Percentiles rank a stretch among this genome's conserved stretches.
Evolutionary conservation across 2,888 invertebrate species (phyloP).

Genomic region (Mythimna impura): DNA sequence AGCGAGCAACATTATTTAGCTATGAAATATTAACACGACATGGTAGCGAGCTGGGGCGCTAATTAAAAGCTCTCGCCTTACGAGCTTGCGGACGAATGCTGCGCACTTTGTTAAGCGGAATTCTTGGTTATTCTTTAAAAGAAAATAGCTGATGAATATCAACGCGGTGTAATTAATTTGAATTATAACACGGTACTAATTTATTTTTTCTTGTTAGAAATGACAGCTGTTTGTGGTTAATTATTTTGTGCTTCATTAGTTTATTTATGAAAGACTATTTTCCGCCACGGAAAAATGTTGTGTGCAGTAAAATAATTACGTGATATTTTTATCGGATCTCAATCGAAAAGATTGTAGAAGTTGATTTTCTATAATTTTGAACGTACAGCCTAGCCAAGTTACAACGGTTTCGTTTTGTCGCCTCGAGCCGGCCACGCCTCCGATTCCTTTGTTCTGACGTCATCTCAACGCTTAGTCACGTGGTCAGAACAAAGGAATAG

Average conservation of each 20-base stretch:
- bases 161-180: constrained; percentile 25
- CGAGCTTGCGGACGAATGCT: constrained; percentile 34
- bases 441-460: too few species aligned
- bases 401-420: too few species aligned
- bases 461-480: too few species aligned
- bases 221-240: not conserved
- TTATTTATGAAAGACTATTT: not conserved
- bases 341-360: too few species aligned
- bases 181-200: constrained; percentile 14
- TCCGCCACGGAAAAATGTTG: not conserved
- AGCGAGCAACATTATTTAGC: constrained; percentile 36
- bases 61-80: constrained; percentile 64
- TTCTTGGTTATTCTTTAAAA: constrained; percentile 16
- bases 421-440: too few species aligned
- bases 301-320: not conserved
- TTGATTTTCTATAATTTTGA: too few species aligned
- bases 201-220: constrained; percentile 6
- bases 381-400: too few species aligned
- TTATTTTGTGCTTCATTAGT: not conserved
- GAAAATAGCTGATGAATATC: constrained; percentile 28
- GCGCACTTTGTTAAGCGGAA: constrained; percentile 32
- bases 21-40: constrained; percentile 62
- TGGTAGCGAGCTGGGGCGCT: constrained; percentile 51
- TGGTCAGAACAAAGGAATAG: too few species aligned
- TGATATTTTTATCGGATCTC: too few species aligned